Base-by-base conservation (phyloP, 2,888 invertebrate species). In the Phymatocera aterrima region DNA sequence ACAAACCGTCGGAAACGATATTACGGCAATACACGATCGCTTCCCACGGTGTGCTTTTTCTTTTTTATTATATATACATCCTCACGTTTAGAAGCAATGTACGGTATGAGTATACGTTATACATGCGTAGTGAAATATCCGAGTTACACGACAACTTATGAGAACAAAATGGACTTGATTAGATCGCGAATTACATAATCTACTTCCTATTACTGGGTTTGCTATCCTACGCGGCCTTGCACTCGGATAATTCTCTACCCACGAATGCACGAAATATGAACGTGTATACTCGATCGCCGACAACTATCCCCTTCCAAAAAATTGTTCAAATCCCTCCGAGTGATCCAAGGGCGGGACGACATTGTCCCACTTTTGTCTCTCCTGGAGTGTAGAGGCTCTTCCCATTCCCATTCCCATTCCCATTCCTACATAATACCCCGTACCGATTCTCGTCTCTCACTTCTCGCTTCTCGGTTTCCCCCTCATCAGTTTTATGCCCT, bases 341-440 rank as follows among this genome's bases (percentile, higher is more conserved):
- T 28, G 46, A 72, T 72, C n/a, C 72, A 72, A 82, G 84, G 82
- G 83, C 84, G 80, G 79, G 78, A 79, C 78, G 80, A 65, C 60
- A n/a, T 77, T 83, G 85, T 84, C 86, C 87, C 87, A 87, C 85
- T 87, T 72, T 84, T 83, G 86, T 86, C 86, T 87, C n/a, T n/a
- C 83, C 83, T 83, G 82, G 79, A 82, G 83, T 83, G n/a, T n/a
- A n/a, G n/a, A 81, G 84, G 83, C 82, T 81, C 83, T 82, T 81
- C 84, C 83, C 84, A 83, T 84, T 83, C 85, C 85, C 85, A 85
- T 87, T 84, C 85, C 84, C 83, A 85, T 86, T 84, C 86, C 85
- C 85, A 24, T 37, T 8, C 61, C 61, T n/a, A n/a, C n/a, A n/a
- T n/a, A n/a, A 28, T 46, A 28, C 34, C 51, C 43, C 31, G 48